These are phyloP conservation scores for Keiferia lycopersicella DNA, from an alignment of 2,888 invertebrate genomes.

Conservation along the genomic window DNA sequence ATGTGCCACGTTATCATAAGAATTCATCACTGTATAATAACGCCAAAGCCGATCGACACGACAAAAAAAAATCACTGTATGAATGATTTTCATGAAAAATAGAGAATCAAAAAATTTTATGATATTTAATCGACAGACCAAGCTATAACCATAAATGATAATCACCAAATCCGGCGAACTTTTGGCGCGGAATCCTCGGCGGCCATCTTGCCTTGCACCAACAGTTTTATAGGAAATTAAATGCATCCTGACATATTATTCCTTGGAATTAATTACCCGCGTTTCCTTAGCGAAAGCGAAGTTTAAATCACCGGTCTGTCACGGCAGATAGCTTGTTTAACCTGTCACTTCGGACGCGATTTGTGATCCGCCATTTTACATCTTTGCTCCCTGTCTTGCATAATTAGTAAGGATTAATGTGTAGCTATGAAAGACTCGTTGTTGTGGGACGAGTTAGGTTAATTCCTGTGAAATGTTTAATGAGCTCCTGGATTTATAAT, in stretches of 20 bases:
- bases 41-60: too few species aligned
- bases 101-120: background rate
- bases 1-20: too few species aligned
- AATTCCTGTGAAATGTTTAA: slow-evolving; percentile 39
- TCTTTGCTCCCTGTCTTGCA: slow-evolving; percentile 76
- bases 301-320: slow-evolving; percentile 77
- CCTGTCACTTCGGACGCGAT: slow-evolving; percentile 75
- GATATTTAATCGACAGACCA: background rate
- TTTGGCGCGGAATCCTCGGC: slow-evolving; percentile 33
- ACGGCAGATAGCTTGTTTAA: slow-evolving; percentile 74
- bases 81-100: background rate
- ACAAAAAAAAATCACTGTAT: too few species aligned
- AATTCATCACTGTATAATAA: too few species aligned
- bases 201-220: slow-evolving; percentile 58
- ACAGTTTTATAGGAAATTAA: slow-evolving; percentile 75
- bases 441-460: slow-evolving; percentile 63
- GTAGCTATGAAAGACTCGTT: slow-evolving; percentile 71
- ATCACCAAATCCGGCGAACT: slow-evolving; percentile 24
- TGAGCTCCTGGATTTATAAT: slow-evolving; percentile 26
- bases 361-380: slow-evolving; percentile 77
- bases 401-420: slow-evolving; percentile 79
- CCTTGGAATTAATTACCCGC: slow-evolving; percentile 73
- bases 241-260: slow-evolving; percentile 76
- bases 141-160: slow-evolving; percentile 13
- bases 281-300: slow-evolving; percentile 66